Evolutionary conservation across 2,113 vertebrate genomes (phyloP), one percentile per base, ranked within the genome.

Genomic region (Ailurus styani): DNA sequence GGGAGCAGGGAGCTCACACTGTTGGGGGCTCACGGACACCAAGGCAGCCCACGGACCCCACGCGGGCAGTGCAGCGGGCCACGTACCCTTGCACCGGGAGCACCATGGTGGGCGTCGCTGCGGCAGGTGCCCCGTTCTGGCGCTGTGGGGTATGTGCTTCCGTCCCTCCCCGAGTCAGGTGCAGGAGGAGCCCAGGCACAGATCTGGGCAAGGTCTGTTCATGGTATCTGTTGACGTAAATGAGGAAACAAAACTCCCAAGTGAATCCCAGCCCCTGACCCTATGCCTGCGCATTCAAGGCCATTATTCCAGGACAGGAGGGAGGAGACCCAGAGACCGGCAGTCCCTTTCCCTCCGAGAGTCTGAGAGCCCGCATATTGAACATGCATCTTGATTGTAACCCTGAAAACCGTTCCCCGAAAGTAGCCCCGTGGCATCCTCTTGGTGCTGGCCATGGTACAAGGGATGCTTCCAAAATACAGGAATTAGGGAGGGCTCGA

Each of bases 381-480:
- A 29, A 29, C 7, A 21, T 23, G 25, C 4, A 47, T 45, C 37
- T 25, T n/a, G 37, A n/a, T 25, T 18, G 37, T 23, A 25, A 1
- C 12, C 66, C 31, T 62, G 31, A 8, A 14, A 20, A 25, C 62
- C 25, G 23, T 2, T 12, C 64, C 4, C 18, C 40, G 55, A 68
- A 25, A 13, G 23, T 0, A 1, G 15, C 8, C 1, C 15, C 23
- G 13, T 4, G 11, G 0, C 8, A 0, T 12, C 27, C 31, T 11
- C 7, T 7, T 55, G 4, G 5, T 2, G 17, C 47, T 5, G 6
- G 1, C 1, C 27, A 12, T 2, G 1, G 15, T 3, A 3, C 2
- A 6, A 1, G 50, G 6, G 8, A 11, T 6, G 18, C 25, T 60
- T 47, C 25, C 15, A 13, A n/a, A 37, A 66, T 6, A 29, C 8